phyloP scores from a whole-genome alignment of 2,888 invertebrate genomes.

The Clostera curtula region DNA sequence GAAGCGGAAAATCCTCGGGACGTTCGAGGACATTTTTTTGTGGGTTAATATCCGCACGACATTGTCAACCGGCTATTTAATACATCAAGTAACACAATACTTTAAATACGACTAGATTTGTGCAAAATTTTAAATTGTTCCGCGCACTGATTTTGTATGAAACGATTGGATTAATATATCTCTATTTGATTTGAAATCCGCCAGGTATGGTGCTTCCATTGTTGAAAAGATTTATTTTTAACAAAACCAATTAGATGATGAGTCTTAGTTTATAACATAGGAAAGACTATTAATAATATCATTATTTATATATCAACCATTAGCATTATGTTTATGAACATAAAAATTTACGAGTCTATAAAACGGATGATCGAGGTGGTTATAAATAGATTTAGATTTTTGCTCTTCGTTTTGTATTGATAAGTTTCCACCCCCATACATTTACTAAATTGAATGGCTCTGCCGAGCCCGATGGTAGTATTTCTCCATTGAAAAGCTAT shows the following conservation, averaged over 20 bases:
- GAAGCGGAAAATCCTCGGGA: constrained; percentile 75
- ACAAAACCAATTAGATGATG: too few species aligned
- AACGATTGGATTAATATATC: constrained; percentile 60
- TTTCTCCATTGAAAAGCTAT: constrained; percentile 63
- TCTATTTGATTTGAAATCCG: constrained; percentile 19
- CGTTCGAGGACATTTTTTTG: constrained; percentile 73
- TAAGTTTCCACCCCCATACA: constrained; percentile 37
- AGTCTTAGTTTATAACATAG: too few species aligned
- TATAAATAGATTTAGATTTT: constrained; percentile 19
- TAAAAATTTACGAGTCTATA: constrained; percentile 13
- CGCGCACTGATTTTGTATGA: constrained; percentile 60
- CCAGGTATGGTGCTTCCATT: constrained; percentile 3
- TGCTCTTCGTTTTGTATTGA: constrained; percentile 9
- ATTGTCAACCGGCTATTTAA: constrained; percentile 74
- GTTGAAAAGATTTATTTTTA: constrained; percentile 13
- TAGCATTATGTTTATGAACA: constrained; percentile 9
- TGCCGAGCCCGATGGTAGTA: constrained; percentile 40
- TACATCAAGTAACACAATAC: constrained; percentile 73
- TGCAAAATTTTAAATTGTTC: constrained; percentile 72
- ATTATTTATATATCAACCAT: constrained; percentile 8
- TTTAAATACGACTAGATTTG: constrained; percentile 73
- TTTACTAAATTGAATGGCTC: constrained; percentile 51
- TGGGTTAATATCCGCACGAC: constrained; percentile 73
- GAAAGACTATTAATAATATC: too few species aligned
- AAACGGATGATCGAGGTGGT: constrained; percentile 12